These are phyloP conservation scores for Neomonachus schauinslandi DNA, from an alignment of 2,113 vertebrate genomes.

Conservation along the genomic window DNA sequence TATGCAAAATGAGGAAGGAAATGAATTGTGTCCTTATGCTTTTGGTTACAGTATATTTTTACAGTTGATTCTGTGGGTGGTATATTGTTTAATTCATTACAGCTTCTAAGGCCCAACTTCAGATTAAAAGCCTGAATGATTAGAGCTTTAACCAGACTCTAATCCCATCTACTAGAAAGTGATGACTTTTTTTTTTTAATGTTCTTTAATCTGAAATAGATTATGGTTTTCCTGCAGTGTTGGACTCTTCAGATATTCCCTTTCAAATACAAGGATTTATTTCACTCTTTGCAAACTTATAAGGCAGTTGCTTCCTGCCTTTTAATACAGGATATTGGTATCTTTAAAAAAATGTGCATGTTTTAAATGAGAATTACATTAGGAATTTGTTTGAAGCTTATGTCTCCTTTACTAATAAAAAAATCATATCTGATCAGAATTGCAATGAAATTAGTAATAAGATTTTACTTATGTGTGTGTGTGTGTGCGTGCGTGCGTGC, in stretches of 20 bases:
- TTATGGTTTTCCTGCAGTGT: slow-evolving; percentile 57
- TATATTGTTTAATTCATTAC: slow-evolving; percentile 78
- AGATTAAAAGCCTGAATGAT: slow-evolving; percentile 71
- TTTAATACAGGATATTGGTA: slow-evolving; percentile 44
- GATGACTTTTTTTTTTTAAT: slow-evolving; percentile 38
- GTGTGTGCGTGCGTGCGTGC: not conserved
- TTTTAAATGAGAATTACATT: slow-evolving; percentile 36
- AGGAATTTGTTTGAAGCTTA: slow-evolving; percentile 8
- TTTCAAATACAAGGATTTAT: slow-evolving; percentile 55
- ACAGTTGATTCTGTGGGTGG: slow-evolving; percentile 72
- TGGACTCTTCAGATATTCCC: slow-evolving; percentile 61
- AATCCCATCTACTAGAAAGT: slow-evolving; percentile 56
- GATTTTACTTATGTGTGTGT: not conserved
- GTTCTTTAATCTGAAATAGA: slow-evolving; percentile 76
- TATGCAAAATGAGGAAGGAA: slow-evolving; percentile 72
- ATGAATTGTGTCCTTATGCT: slow-evolving; percentile 72
- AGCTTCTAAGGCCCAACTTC: slow-evolving; percentile 69
- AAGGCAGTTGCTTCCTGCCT: slow-evolving; percentile 54
- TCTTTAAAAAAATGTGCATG: not conserved
- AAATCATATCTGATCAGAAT: slow-evolving; percentile 18
- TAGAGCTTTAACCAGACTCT: slow-evolving; percentile 48
- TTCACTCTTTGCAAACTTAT: slow-evolving; percentile 57
- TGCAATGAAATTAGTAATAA: not conserved
- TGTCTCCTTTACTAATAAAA: not conserved
- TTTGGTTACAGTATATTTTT: slow-evolving; percentile 73